phyloP scores from a whole-genome alignment of 2,888 invertebrate species.

The Cistogaster globosa region DNA sequence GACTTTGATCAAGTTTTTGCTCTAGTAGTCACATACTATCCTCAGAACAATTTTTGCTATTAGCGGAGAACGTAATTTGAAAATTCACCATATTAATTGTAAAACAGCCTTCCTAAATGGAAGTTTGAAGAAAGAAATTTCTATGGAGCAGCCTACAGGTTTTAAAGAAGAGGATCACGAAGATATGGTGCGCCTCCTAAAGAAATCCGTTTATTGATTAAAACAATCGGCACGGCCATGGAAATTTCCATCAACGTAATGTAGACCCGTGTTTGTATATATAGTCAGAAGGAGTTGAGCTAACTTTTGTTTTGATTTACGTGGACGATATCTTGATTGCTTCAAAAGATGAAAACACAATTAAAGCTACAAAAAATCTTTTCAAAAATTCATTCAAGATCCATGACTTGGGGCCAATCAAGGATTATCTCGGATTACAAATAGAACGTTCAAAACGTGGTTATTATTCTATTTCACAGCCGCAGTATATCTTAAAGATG shows the following conservation, averaged over 20 bases:
- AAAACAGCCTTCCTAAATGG: slow-evolving; percentile 35
- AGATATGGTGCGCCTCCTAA: no score
- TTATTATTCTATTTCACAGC: slow-evolving; percentile 14
- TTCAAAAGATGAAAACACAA: not conserved
- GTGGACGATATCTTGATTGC: slow-evolving; percentile 15
- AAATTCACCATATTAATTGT: slow-evolving; percentile 5
- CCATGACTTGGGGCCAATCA: slow-evolving; percentile 6
- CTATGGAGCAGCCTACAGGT: slow-evolving; percentile 48
- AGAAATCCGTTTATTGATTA: no score
- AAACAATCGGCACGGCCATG: no score
- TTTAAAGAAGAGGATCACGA: not conserved
- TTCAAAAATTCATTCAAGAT: slow-evolving; percentile 16
- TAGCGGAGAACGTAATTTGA: no score
- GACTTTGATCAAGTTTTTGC: not conserved
- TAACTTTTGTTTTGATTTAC: slow-evolving; percentile 18
- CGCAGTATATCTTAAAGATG: no score
- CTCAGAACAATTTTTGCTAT: slow-evolving; percentile 11
- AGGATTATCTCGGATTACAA: slow-evolving; percentile 1
- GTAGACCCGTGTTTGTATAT: no score
- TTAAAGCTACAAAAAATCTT: slow-evolving; percentile 22
- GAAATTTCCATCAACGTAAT: no score
- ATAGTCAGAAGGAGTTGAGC: slow-evolving; percentile 6
- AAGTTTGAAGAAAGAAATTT: slow-evolving; percentile 65
- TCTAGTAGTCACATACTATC: slow-evolving; percentile 15
- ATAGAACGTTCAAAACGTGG: slow-evolving; percentile 3